Evolutionary conservation across 2,797 vertebrate genomes (phyloP), one percentile per base, ranked within the genome.

Genomic region (Botia kubotai): DNA sequence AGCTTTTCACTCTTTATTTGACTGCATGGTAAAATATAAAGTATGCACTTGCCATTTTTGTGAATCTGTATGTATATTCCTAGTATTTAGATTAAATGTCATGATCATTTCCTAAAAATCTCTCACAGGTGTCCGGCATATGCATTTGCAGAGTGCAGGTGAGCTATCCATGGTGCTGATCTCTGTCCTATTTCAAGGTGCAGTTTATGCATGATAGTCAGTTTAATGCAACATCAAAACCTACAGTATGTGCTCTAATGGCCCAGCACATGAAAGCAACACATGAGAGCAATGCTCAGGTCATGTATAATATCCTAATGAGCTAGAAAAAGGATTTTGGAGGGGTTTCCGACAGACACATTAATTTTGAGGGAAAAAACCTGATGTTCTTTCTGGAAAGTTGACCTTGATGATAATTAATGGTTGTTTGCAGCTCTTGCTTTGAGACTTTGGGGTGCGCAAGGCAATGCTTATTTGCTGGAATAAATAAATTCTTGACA

Each of bases 81-180:
- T 29, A 19, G 14, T 23, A 46, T 48, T 74, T 1, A 46, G 21
- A 58, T 12, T 43, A 60, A 23, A 60, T 23, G 46, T 14, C 23
- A 7, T 55, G 0, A 16, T 17, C 6, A 0, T 36, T 53, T 75
- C 26, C 11, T 19, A 16, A 50, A 33, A 17, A 29, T 0, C 17
- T 63, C 17, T 19, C 6, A 65, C 12, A 52, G 63, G 36, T 10
- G 14, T 46, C 19, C 60, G 19, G 16, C 39, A 12, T 21, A 57
- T 23, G 10, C 39, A 50, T 48, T 62, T 74, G 48, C 6, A 10
- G 48, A 23, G n/a, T 67, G 5, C 3, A 29, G 17, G 29, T 7
- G 50, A 12, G 52, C 75, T 77, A 36, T 78, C 76, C 53, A 6
- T 48, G 53, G 76, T 78, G 66, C 76, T 78, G 76, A 78, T 26